Conservation (phyloP, 2,113 vertebrate genomes). For the Fukomys damarensis region DNA sequence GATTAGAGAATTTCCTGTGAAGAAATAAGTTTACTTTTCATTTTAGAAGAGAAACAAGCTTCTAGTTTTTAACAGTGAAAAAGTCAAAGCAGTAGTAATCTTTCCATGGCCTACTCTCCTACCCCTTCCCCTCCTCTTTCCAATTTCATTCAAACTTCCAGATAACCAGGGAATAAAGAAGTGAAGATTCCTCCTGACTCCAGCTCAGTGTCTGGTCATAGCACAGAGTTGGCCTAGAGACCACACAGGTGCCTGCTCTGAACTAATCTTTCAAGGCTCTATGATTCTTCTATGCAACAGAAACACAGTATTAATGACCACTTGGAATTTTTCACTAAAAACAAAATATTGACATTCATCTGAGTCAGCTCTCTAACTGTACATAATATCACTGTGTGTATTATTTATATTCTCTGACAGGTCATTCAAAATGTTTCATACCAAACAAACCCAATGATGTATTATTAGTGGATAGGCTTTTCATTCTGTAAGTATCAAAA, state of each 20-base stretch:
- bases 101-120: not conserved
- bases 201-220: not conserved
- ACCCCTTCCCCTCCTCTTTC: not conserved
- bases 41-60: not conserved
- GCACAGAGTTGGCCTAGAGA: not conserved
- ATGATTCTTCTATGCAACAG: not conserved
- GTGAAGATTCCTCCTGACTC: not conserved
- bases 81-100: not conserved
- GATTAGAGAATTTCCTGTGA: not conserved
- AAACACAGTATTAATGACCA: not conserved
- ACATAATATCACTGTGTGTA: not conserved
- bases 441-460: not conserved
- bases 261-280: not conserved
- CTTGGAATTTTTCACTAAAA: constrained; percentile 19
- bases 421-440: constrained; percentile 32
- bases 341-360: not conserved
- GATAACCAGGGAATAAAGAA: not conserved
- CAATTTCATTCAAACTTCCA: constrained; percentile 21
- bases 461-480: not conserved
- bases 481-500: constrained; percentile 1
- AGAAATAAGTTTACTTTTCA: constrained; percentile 21
- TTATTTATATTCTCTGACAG: constrained; percentile 30
- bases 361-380: not conserved
- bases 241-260: not conserved
- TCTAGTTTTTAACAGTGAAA: not conserved